Evolutionary conservation across 2,888 invertebrate genomes (phyloP), one percentile per base, ranked within the genome.

Genomic region (Ennomos fuscantarius): DNA sequence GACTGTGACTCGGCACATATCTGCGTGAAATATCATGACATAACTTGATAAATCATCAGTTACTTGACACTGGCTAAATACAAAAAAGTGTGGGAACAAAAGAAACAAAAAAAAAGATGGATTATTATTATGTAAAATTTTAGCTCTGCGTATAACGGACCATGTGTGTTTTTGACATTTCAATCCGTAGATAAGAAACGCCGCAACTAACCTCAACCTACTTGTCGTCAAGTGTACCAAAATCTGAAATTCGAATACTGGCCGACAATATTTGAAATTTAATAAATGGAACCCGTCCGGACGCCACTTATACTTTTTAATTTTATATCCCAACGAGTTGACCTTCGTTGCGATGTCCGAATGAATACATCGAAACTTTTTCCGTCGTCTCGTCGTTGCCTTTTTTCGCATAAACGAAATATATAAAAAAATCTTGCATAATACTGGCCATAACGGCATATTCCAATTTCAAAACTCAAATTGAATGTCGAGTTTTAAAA

Each of bases 231-330:
- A 59, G 58, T 63, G 63, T 60, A 50, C 50, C 24, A 62, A 75
- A 85, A 91, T 91, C 88, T 90, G 78, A 90, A 91, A 90, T 90
- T 89, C 81, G 89, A 91, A 90, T 89, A 79, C 68, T 74, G 71
- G 72, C 79, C 81, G 74, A 82, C 84, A 84, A 87, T 87, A 91
- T 91, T 89, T 89, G 89, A 91, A 90, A 90, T 89, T 88, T 88
- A 88, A 89, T 88, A 88, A 24, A 84, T 78, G 66, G 59, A 66
- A 65, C 65, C 62, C 64, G 69, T 80, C 79, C 82, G 78, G 75
- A 80, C 73, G 73, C 82, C 84, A 66, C 82, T 92, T 91, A 90
- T 89, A 92, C 91, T 91, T 92, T 91, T 91, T 91, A 90, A 91
- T 90, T 89, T 87, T 84, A 85, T 85, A 87, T 86, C 84, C 81